A percentile compares a stretch with the other conserved stretches of the same genome.
Evolutionary conservation across 2,113 vertebrate species (phyloP).

Genomic region (Promerops cafer): DNA sequence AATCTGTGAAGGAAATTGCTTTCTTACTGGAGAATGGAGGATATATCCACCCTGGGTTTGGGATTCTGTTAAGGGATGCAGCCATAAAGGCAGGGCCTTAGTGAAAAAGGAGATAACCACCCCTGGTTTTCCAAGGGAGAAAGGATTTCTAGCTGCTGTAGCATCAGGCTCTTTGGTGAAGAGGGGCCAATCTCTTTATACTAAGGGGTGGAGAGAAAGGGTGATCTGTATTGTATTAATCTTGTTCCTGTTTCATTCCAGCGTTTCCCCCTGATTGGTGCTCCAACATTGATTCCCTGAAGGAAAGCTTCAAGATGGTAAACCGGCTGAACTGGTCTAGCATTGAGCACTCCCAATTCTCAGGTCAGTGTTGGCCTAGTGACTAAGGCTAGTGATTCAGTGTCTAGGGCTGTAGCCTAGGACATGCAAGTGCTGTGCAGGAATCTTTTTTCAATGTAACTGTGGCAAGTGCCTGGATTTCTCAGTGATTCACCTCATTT

Average conservation of each 20-base stretch:
- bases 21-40: background rate
- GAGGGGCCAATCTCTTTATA: background rate
- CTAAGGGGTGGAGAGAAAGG: background rate
- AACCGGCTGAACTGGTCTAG: slow-evolving; percentile 93
- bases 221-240: background rate
- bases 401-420: background rate
- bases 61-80: background rate
- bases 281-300: slow-evolving; percentile 89
- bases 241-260: slow-evolving; percentile 16
- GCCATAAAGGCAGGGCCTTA: background rate
- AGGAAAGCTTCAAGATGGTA: slow-evolving; percentile 95
- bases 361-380: slow-evolving; percentile 75
- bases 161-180: background rate
- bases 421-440: background rate
- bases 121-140: background rate
- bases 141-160: background rate
- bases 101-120: background rate
- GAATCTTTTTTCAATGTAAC: background rate
- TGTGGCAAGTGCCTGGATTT: background rate
- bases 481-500: background rate
- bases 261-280: slow-evolving; percentile 90
- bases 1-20: background rate
- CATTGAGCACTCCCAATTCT: slow-evolving; percentile 91
- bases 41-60: background rate
- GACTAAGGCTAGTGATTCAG: background rate